Base-by-base conservation (phyloP, 2,888 invertebrate species). In the Limenitis camilla region DNA sequence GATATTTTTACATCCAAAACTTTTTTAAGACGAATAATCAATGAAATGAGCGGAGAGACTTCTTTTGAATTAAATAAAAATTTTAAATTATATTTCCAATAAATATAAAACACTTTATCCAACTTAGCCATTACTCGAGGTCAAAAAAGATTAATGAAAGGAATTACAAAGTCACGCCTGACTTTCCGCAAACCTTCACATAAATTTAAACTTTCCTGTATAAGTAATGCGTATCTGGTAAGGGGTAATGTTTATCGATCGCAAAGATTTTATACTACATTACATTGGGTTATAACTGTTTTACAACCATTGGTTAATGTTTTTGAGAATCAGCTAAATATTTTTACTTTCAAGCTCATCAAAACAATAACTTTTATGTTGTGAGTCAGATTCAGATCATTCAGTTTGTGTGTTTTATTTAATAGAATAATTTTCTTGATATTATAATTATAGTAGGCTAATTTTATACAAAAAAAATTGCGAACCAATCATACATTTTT, bases 121-220 rank as follows among this genome's bases (percentile, higher is more conserved):
- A 45, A 45, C 30, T 19, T 30, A 11, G 29, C 10, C 9, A 11
- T 30, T 38, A 36, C 11, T 45, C 30, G 36, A 36, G 19, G 10
- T 29, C 36, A 46, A 36, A 44, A 40, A 50, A 55, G 52, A 58
- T 55, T 50, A 55, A 58, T 58, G 52, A 36, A 29, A 30, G 39
- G 40, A 58, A 58, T 55, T 50, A 52, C 46, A 42, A 33, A 44
- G 47, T 52, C 45, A 48, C 55, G 50, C 44, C 52, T 48, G 50
- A 45, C 28, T 40, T 35, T 38, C 49, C 47, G 36, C 50, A 52
- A 58, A 58, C 44, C 52, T 40, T 44, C 47, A 53, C 52, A 55
- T 55, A 54, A 57, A 57, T 58, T 53, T 43, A 31, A 50, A 52
- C 52, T 53, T 54, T 49, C 55, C 57, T 43, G 40, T 49, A 49